phyloP scores from a whole-genome alignment of 2,797 vertebrate genomes.

The Danionella dracula region DNA sequence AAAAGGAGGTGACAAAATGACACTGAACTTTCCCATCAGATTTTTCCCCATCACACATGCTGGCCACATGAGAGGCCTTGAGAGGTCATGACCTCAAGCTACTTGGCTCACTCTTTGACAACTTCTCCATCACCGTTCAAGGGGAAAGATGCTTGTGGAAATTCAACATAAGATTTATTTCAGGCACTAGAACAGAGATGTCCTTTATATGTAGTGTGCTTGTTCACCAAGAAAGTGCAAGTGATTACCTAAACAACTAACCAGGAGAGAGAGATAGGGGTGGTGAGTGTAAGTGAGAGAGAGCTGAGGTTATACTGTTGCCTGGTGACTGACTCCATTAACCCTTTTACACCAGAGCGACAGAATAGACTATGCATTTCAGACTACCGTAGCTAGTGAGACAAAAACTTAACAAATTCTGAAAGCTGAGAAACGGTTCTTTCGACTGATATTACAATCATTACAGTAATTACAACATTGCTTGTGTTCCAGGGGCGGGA shows the following conservation, averaged over 20 bases:
- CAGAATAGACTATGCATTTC: too few relatives aligned
- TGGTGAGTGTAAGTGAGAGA: slow-evolving; percentile 17
- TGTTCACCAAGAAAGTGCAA: background rate
- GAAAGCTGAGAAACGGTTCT: too few relatives aligned
- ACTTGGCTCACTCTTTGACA: slow-evolving; percentile 53
- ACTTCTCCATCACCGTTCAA: slow-evolving; percentile 67
- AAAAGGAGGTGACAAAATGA: slow-evolving; percentile 45
- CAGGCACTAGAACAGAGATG: background rate
- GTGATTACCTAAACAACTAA: background rate
- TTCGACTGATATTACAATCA: too few relatives aligned
- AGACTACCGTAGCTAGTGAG: too few relatives aligned
- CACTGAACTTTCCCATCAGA: slow-evolving; percentile 54
- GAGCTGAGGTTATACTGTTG: slow-evolving; percentile 57
- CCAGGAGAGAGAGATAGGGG: background rate
- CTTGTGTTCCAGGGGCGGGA: too few relatives aligned
- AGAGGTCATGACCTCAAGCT: slow-evolving; percentile 39
- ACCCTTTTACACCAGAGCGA: too few relatives aligned
- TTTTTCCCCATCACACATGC: slow-evolving; percentile 36
- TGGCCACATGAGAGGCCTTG: slow-evolving; percentile 28
- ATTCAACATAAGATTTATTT: slow-evolving; percentile 20
- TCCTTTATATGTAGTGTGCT: too few relatives aligned
- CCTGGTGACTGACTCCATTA: slow-evolving; percentile 58
- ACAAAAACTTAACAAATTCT: too few relatives aligned
- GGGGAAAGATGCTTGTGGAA: slow-evolving; percentile 53
- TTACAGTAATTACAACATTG: too few relatives aligned